phyloP scores from a whole-genome alignment of 2,797 vertebrate genomes.

The Botia almorhae region DNA sequence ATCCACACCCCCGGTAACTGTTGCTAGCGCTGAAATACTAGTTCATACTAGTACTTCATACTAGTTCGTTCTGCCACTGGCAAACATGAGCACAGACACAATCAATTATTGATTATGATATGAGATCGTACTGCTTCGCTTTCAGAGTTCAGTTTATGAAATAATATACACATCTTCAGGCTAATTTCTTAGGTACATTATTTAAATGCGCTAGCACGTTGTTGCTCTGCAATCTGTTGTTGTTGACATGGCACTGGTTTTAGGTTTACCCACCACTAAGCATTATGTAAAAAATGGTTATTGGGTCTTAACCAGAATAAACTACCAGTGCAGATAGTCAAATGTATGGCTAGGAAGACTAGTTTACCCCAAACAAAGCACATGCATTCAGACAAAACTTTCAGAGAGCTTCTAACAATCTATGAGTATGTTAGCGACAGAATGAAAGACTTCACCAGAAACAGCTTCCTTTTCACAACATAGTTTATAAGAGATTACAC shows the following conservation, averaged over 20 bases:
- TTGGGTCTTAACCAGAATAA: neutral
- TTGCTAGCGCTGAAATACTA: neutral
- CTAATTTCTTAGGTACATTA: neutral
- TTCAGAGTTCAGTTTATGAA: neutral
- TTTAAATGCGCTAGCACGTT: neutral
- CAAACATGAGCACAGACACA: neutral
- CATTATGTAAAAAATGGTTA: neutral
- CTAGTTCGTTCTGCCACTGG: neutral
- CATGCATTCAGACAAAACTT: neutral
- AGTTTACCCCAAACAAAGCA: neutral
- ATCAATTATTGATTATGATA: neutral
- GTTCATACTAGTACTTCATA: neutral
- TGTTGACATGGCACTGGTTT: neutral
- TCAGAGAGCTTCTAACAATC: neutral
- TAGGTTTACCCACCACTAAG: neutral
- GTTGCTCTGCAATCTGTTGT: too few species aligned
- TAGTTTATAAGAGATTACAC: neutral
- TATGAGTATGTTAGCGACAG: neutral
- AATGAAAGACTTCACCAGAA: neutral
- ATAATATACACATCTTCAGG: neutral
- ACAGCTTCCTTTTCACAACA: neutral
- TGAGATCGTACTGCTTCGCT: neutral
- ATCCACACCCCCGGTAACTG: too few species aligned
- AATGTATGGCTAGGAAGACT: neutral
- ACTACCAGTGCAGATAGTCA: neutral